Evolutionary conservation across 2,797 vertebrate species (phyloP).

Genomic region (Artibeus jamaicensis): DNA sequence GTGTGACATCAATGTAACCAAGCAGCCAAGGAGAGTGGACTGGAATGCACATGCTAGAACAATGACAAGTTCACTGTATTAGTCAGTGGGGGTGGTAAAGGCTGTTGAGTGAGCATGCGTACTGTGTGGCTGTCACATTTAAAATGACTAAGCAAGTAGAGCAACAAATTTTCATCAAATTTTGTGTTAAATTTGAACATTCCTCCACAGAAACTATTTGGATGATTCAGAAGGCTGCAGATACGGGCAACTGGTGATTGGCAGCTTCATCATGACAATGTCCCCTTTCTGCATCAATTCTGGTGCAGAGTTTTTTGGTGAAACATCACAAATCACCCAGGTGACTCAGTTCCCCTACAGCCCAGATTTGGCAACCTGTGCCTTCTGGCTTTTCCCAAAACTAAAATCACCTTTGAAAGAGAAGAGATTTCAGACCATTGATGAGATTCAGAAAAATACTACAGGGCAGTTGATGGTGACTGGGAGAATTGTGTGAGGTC

Average conservation of each 20-base stretch:
- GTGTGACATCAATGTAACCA: background rate
- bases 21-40: background rate
- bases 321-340: background rate
- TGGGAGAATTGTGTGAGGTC: background rate
- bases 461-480: background rate
- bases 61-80: background rate
- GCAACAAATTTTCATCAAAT: background rate
- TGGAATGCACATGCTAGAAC: background rate
- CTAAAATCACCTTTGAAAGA: background rate
- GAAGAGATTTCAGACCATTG: background rate
- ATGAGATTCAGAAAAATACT: background rate
- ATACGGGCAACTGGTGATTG: background rate
- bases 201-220: background rate
- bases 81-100: background rate
- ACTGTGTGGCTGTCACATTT: background rate
- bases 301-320: background rate
- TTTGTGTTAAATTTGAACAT: background rate
- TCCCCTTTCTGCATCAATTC: background rate
- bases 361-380: background rate
- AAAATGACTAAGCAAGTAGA: background rate
- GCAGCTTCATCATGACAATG: background rate
- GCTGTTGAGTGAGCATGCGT: background rate
- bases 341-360: background rate
- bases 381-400: background rate
- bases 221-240: too few species aligned